A percentile compares a stretch with the other conserved stretches of the same genome.
Conservation (phyloP, 2,888 invertebrate species). For the Eupithecia centaureata region DNA sequence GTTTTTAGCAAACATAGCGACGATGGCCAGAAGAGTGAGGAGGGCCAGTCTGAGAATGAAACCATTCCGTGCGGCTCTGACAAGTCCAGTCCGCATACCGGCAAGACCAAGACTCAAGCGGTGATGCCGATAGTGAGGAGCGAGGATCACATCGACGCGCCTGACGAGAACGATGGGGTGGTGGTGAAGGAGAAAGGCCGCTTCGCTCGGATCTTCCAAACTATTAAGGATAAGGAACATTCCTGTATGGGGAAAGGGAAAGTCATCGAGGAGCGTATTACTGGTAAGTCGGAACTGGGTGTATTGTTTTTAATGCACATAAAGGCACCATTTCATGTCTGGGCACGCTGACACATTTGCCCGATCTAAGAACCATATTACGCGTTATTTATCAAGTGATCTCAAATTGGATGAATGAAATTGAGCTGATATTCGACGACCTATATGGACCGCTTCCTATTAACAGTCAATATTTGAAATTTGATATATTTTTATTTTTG, state of each 20-base stretch:
- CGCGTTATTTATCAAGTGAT: no score
- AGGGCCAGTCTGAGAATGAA: slow-evolving; percentile 78
- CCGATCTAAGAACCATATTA: no score
- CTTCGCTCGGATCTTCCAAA: slow-evolving; percentile 73
- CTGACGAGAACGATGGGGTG: slow-evolving; percentile 65
- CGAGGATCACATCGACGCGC: slow-evolving; percentile 70
- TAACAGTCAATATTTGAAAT: no score
- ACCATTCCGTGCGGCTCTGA: slow-evolving; percentile 79
- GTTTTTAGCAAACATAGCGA: slow-evolving; percentile 74
- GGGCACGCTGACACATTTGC: no score
- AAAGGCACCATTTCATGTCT: neutral
- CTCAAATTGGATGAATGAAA: no score
- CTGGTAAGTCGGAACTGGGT: slow-evolving; percentile 59
- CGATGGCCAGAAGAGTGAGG: slow-evolving; percentile 75
- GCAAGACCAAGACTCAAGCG: slow-evolving; percentile 77
- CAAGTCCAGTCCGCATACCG: slow-evolving; percentile 76
- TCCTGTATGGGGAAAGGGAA: slow-evolving; percentile 81
- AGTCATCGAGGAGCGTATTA: slow-evolving; percentile 75
- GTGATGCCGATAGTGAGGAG: slow-evolving; percentile 79
- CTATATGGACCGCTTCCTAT: no score
- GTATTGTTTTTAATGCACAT: neutral
- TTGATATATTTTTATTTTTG: no score
- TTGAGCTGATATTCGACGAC: no score
- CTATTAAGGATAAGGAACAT: slow-evolving; percentile 75
- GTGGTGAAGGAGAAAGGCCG: slow-evolving; percentile 74